Conservation (phyloP, 2,797 vertebrate species). For the Euphonia xanthogaster region DNA sequence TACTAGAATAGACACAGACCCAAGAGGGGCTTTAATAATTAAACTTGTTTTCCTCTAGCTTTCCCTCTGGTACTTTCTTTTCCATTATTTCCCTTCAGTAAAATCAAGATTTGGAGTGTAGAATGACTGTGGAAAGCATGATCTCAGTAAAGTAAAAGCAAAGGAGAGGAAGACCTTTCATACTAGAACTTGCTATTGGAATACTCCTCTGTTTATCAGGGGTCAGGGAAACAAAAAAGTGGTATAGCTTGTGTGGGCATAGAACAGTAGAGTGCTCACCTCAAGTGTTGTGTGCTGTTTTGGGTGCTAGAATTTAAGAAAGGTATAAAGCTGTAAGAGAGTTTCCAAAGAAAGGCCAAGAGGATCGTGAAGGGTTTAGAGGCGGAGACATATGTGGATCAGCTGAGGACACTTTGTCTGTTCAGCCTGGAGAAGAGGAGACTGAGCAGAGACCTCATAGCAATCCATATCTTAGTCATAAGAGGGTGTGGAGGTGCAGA, state of each 20-base stretch:
- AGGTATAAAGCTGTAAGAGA: background rate
- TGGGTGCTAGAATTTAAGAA: background rate
- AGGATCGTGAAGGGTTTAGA: background rate
- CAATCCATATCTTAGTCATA: background rate
- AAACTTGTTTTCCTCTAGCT: background rate
- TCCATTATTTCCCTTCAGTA: background rate
- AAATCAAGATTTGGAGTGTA: background rate
- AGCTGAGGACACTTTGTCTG: background rate
- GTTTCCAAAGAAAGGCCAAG: background rate
- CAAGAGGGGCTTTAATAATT: background rate
- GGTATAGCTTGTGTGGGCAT: background rate
- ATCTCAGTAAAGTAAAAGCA: background rate
- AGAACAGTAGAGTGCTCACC: background rate
- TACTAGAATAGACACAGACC: background rate
- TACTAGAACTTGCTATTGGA: background rate
- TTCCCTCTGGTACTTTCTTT: background rate
- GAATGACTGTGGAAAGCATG: background rate
- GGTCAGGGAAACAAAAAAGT: background rate
- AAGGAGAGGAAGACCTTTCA: background rate
- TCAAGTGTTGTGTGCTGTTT: background rate
- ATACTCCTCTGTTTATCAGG: background rate
- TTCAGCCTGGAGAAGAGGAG: background rate
- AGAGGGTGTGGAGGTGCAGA: background rate
- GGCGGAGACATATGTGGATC: fast-evolving
- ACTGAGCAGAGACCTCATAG: background rate